Conservation (phyloP, 1,140 invertebrate species). For the Caerostris darwini region DNA sequence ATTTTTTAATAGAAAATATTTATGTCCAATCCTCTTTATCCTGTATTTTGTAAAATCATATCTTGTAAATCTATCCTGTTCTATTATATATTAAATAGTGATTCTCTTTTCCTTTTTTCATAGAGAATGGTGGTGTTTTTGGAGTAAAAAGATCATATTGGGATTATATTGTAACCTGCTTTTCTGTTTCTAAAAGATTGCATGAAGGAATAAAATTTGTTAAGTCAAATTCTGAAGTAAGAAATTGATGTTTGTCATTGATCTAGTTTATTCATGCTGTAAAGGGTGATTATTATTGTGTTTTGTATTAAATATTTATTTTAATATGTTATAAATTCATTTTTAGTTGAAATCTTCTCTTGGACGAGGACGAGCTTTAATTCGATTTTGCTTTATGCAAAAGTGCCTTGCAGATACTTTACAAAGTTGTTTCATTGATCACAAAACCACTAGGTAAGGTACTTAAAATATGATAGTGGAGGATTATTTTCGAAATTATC, state of each 20-base stretch:
- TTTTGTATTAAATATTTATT: not conserved
- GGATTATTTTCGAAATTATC: too few species aligned
- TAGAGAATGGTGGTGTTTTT: slow-evolving; percentile 79
- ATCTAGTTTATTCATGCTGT: not conserved
- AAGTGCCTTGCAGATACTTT: slow-evolving; percentile 82
- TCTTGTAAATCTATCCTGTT: not conserved
- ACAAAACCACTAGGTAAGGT: slow-evolving; percentile 81
- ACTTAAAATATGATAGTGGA: not conserved
- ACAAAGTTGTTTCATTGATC: slow-evolving; percentile 82
- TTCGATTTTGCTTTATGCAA: slow-evolving; percentile 83
- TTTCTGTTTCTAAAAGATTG: slow-evolving; percentile 80
- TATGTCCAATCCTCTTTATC: not conserved
- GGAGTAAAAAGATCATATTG: slow-evolving; percentile 82
- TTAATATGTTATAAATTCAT: not conserved
- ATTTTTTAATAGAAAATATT: not conserved
- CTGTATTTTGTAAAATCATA: not conserved
- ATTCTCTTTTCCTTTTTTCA: slow-evolving; percentile 76
- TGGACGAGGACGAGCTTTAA: slow-evolving; percentile 82
- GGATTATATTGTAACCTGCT: slow-evolving; percentile 82
- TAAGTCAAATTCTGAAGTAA: slow-evolving; percentile 82
- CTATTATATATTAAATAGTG: slow-evolving; percentile 51
- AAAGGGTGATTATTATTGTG: not conserved
- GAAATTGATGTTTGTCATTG: not conserved
- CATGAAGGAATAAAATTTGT: slow-evolving; percentile 83
- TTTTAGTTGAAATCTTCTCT: slow-evolving; percentile 82